Base-by-base conservation (phyloP, 1,140 invertebrate species). In the Anastrepha obliqua region DNA sequence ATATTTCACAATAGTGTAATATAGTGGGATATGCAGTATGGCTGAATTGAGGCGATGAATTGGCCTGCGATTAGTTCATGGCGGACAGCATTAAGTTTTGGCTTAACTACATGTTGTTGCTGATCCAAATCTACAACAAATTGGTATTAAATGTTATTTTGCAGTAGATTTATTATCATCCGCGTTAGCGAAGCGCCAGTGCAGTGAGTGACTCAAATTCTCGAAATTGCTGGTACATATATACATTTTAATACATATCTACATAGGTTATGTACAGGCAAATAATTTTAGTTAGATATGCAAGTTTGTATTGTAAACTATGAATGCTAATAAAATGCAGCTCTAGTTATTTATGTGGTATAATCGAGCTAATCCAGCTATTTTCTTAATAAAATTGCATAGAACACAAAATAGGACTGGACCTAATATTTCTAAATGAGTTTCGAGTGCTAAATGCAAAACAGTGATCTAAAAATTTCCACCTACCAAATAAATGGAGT, bases 141-240 rank as follows among this genome's bases (percentile, higher is more conserved):
- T 92, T 90, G 91, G 91, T 91, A 92, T 92, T 92, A 92, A 92
- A 92, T 91, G 90, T 91, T 90, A 91, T 92, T 92, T 91, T 55
- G 47, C 74, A 15, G 20, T 42, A 87, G 86, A 87, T 87, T 87
- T 87, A 87, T 87, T 67, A 64, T 70, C 60, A 13, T 44, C 42
- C 67, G 47, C 60, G 60, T 60, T 64, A 51, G 85, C 42, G 58
- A 20, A 55, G 85, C n/a, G n/a, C 17, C 8, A 17, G 29, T 8
- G 85, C n/a, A 55, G 47, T n/a, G 47, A 55, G 55, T 29, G n/a
- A 7, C 8, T 20, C 11, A 81, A 20, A 55, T 47, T 81, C 17
- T 55, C 6, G 44, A 74, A 0, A 1, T 9, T 62, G 60, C 15
- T 55, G 20, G 74, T 81, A n/a, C n/a, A n/a, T n/a, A 17, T 81